Percentiles rank a stretch among this genome's conserved stretches.
Conservation (phyloP, 2,113 vertebrate genomes). For the Alces alces region DNA sequence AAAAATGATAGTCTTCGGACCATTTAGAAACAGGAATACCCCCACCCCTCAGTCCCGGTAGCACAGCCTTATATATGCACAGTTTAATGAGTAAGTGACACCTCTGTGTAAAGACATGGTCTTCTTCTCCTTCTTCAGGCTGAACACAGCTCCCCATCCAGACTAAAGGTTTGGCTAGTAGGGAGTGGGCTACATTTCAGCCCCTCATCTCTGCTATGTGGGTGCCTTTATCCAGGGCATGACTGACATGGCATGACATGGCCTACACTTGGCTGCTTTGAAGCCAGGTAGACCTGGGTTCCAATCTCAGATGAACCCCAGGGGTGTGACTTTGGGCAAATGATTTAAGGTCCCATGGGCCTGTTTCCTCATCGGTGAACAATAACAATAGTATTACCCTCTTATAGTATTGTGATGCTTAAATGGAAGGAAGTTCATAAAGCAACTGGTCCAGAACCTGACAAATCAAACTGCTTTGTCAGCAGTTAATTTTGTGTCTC, state of each 20-base stretch:
- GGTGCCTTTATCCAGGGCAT: neutral
- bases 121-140: accelerated
- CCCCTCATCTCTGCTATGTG: neutral
- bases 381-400: neutral
- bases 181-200: neutral
- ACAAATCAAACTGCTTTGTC: neutral
- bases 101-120: neutral
- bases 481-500: neutral
- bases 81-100: neutral
- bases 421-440: neutral
- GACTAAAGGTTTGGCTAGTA: neutral
- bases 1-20: neutral
- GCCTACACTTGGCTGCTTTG: neutral
- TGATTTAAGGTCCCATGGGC: neutral
- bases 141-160: neutral
- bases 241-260: neutral
- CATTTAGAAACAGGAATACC: neutral
- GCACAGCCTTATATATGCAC: neutral
- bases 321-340: neutral
- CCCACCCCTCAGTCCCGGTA: neutral
- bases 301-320: neutral
- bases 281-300: neutral
- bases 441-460: neutral
- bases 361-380: neutral
- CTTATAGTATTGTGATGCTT: neutral